Evolutionary conservation across 2,113 vertebrate genomes (phyloP).

Genomic region (Xiphorhynchus elegans): DNA sequence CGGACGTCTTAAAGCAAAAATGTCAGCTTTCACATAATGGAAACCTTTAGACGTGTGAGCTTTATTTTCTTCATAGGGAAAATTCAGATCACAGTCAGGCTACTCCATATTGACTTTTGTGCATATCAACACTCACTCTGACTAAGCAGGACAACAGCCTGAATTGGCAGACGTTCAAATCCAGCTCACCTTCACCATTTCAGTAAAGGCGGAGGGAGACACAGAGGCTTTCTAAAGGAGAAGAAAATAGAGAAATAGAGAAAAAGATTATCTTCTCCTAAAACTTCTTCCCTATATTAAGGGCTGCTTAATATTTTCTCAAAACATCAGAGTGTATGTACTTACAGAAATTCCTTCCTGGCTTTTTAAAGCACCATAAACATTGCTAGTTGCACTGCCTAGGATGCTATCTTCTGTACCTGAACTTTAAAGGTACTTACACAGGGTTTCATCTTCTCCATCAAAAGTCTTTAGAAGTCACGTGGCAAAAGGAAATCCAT

Average conservation of each 20-base stretch:
- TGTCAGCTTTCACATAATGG: not conserved
- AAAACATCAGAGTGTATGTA: not conserved
- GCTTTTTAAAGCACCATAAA: not conserved
- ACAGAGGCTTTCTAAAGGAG: not conserved
- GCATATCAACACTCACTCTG: not conserved
- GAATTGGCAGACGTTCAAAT: not conserved
- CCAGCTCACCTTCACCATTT: not conserved
- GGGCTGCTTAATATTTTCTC: not conserved
- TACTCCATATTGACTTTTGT: not conserved
- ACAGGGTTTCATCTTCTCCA: not conserved
- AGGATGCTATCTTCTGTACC: not conserved
- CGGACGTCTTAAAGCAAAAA: not conserved
- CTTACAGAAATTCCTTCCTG: not conserved
- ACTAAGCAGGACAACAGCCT: not conserved
- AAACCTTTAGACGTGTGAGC: not conserved
- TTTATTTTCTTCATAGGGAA: not conserved
- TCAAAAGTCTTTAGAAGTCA: not conserved
- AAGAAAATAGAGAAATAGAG: not conserved
- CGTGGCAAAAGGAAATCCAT: not conserved
- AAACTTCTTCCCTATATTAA: not conserved
- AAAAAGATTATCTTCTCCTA: not conserved
- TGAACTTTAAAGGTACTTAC: not conserved
- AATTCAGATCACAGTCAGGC: slow-evolving; percentile 7
- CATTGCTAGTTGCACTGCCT: not conserved
- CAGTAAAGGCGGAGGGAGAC: not conserved